Evolutionary conservation across 2,888 invertebrate species (phyloP).

Genomic region (Sipha maydis): DNA sequence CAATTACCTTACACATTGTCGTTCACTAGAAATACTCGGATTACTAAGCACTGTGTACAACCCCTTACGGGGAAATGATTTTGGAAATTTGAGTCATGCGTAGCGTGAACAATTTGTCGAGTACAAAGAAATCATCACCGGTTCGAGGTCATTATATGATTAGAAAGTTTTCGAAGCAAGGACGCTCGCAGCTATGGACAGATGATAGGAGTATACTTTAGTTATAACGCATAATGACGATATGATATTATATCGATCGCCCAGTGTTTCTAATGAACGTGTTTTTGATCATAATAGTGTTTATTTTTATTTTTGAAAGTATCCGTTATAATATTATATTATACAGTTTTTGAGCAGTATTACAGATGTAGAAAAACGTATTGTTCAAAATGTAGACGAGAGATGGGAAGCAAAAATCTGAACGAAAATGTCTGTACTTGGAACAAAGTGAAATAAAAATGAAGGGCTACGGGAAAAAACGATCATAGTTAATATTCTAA

Average conservation of each 20-base stretch:
- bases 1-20: neutral
- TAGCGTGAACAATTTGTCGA: neutral
- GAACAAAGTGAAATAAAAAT: too few species aligned
- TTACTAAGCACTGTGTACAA: too few species aligned
- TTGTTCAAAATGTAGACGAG: neutral
- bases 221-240: neutral
- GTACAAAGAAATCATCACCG: neutral
- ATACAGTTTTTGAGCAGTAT: neutral
- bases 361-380: neutral
- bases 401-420: too few species aligned
- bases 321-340: neutral
- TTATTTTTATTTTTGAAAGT: neutral
- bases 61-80: neutral
- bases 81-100: neutral
- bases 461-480: too few species aligned
- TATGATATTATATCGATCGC: neutral
- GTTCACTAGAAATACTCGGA: neutral
- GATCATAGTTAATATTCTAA: too few species aligned
- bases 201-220: too few species aligned
- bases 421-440: too few species aligned
- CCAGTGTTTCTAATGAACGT: too few species aligned
- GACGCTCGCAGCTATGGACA: neutral
- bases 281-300: neutral
- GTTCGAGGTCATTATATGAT: neutral
- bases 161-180: neutral